Base-by-base conservation (phyloP, 92 coral and sea anemone species). In the Diadumene lineata region DNA sequence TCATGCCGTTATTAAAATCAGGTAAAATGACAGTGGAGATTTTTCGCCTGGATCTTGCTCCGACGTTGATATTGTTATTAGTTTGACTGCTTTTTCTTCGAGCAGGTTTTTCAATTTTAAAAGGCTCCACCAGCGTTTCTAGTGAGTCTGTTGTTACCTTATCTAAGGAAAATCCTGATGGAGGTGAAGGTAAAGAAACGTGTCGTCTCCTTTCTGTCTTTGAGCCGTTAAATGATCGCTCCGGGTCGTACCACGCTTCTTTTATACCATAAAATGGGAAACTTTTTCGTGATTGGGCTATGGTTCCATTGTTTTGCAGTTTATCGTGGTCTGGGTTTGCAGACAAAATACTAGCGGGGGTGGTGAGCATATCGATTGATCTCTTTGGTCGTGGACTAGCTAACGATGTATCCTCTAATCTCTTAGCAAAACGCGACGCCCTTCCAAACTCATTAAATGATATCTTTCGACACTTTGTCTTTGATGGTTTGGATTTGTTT, bases 121-220 rank as follows among this genome's bases (percentile, higher is more conserved):
- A 72, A 55, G 67, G 30, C 29, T 72, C 77, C 7, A 72, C 51
- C 0, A 56, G 23, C 19, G 51, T 66, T 21, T 76, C 81, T 31
- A 48, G 34, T 22, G 64, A 15, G 22, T 26, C 22, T 22, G 64
- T 58, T n/a, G n/a, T n/a, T 6, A 26, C 29, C 7, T 18, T 76
- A 0, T 65, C 73, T 25, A 66, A 53, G 46, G 50, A 44, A 33
- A 76, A 76, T 26, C 73, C 81, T 18, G 81, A 56, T 21, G 81
- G 81, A 11, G 66, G 81, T 29, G 81, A 72, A 33, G 81, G 81
- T 11, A 76, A 34, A 22, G 81, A 76, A 21, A 76, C 81, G 70
- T 76, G 81, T 53, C 81, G 46, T 51, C 81, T 53, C 34, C 65
- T 76, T n/a, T 76, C 81, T 19, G 31, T n/a, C 56, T 30, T 76